Conservation (phyloP, 2,888 invertebrate species). For the Zootermopsis nevadensis region DNA sequence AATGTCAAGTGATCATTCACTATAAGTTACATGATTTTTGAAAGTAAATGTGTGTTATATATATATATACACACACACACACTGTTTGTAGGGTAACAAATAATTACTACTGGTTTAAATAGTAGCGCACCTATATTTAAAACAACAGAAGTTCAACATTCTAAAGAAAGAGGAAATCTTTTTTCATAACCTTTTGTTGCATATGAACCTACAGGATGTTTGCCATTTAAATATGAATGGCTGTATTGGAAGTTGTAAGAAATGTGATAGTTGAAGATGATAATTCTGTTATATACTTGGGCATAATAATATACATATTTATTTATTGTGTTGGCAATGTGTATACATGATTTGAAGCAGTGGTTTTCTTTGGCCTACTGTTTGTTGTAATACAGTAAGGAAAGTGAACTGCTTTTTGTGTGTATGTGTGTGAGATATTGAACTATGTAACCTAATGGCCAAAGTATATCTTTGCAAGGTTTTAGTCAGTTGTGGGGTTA, state of each 20-base stretch:
- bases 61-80: not conserved
- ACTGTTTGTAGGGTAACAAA: not conserved
- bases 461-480: constrained; percentile 24
- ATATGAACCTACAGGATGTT: constrained; percentile 1
- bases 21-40: not conserved
- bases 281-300: constrained; percentile 6
- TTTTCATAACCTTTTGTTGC: not conserved
- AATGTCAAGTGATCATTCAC: constrained; percentile 80
- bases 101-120: constrained; percentile 8
- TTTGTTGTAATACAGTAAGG: not conserved
- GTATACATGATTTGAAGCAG: not conserved
- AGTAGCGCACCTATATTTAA: constrained; percentile 1
- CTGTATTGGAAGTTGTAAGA: constrained; percentile 4
- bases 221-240: constrained; percentile 9
- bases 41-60: constrained; percentile 6
- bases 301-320: constrained; percentile 9
- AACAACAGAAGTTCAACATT: not conserved
- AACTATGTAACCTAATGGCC: not conserved
- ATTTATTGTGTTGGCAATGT: constrained; percentile 18
- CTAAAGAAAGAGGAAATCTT: not conserved
- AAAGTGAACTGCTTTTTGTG: not conserved
- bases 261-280: constrained; percentile 19
- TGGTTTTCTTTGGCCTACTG: constrained; percentile 11
- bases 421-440: not conserved
- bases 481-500: constrained; percentile 34